Base-by-base conservation (phyloP, 2,797 vertebrate genomes). In the Ficedula albicollis region DNA sequence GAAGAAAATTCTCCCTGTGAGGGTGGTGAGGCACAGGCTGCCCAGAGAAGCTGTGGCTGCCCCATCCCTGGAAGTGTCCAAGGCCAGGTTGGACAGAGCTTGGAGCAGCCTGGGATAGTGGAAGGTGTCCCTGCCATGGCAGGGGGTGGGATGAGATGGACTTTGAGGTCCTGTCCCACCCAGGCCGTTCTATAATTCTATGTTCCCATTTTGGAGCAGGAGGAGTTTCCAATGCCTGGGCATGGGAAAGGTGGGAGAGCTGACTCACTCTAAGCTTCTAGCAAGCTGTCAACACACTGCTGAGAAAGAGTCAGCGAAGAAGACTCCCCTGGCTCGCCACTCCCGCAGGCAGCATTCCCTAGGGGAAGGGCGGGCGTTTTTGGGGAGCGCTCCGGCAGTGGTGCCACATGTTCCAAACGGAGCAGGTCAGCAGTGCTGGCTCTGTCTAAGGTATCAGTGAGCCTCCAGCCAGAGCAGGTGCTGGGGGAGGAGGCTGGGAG, bases 261-360 rank as follows among this genome's bases (percentile, higher is more conserved):
- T 34, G 48, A 38, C 25, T 41, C 5, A 0, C 52, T 58, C 39
- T 7, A 5, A 67, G n/a, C 49, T 67, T 52, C 0, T 0, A 29
- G 13, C 2, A 1, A n/a, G 43, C 36, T 63, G 30, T 43, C 2
- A 0, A 3, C 0, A 3, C 0, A 0, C 63, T 60, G 77, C 43
- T 49, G 12, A 58, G 72, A 15, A 60, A 18, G 56, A 79, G 25
- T 34, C 25, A 0, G 51, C 41, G 48, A 38, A 69, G 46, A 23
- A 38, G 54, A 6, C 6, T 44, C 8, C 25, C 19, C 30, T 2
- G 14, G 36, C 46, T 52, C 29, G 18, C 15, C 1, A 2, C 9
- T 44, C 4, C 19, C 59, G 7, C 39, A 7, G 64, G 44, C 60
- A 78, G 52, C 62, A 6, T 41, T 20, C 32, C 36, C 67, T 0